Base-by-base conservation (phyloP, 2,888 invertebrate species). In the Thalpophila matura region DNA sequence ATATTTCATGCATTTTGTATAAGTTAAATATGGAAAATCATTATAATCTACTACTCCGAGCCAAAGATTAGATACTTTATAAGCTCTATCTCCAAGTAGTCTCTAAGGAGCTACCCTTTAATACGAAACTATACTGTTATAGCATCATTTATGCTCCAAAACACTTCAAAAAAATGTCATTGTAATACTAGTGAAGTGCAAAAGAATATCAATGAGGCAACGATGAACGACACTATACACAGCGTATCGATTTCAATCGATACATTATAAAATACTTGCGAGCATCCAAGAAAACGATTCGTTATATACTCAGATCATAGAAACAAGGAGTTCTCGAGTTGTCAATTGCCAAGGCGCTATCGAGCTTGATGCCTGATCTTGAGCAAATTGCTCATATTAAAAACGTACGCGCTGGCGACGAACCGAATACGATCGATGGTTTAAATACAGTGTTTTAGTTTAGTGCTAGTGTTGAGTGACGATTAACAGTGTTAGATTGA, bases 191-290 rank as follows among this genome's bases (percentile, higher is more conserved):
- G 49, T 40, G 45, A 51, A 54, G 35, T 57, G 50, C 16, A 57
- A 62, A 65, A 40, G 61, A 74, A 78, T 68, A 78, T 45, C 56
- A 62, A 64, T 74, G 61, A 68, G 40, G 38, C 20, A 27, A 45
- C 16, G 31, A 20, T 9, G 46, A 40, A n/a, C n/a, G n/a, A n/a
- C n/a, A n/a, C n/a, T n/a, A n/a, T n/a, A n/a, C n/a, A n/a, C n/a
- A n/a, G n/a, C n/a, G n/a, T n/a, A n/a, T n/a, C n/a, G n/a, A n/a
- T n/a, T n/a, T n/a, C n/a, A 59, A 65, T 60, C 31, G 33, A 77
- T 73, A 58, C 33, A 5, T 24, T 43, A 33, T 47, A 43, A 60
- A 59, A 27, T 50, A 47, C 46, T 65, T 51, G 10, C 10, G 26
- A 31, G 3, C 3, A 5, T 20, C 9, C 7, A 14, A 50, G 35